Base-by-base conservation (phyloP, 2,888 invertebrate species). In the Pyrochroa serraticornis region DNA sequence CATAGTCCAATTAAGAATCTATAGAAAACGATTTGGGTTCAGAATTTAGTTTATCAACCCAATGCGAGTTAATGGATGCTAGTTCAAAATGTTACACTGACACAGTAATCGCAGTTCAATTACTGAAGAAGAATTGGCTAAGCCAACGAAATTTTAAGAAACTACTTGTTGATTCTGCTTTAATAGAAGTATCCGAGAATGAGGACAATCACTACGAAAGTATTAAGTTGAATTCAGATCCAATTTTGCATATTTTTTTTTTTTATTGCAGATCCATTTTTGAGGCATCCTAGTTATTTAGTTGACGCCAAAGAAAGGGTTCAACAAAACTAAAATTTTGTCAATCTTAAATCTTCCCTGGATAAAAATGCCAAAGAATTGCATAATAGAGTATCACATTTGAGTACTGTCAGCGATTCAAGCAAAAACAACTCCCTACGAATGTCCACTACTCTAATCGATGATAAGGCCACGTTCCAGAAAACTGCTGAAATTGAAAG, bases 261-360 rank as follows among this genome's bases (percentile, higher is more conserved):
- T 38, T 47, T 45, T 0, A 30, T 47, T 48, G 1, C 55, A 79
- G 79, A 64, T 89, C 89, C 43, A 89, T 89, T 73, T 90, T 92
- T 80, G 87, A 90, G 80, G 88, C 72, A 92, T 95, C 70, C 82
- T 95, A 93, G 91, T 58, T 95, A 94, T 74, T 82, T 95, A 63
- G 93, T 94, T 59, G 93, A 93, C 76, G 91, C 93, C 58, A 91
- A 91, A 80, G 90, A 90, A 77, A 82, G 89, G 62, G 85, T 86
- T 67, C 83, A 86, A 53, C 89, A 89, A 79, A 89, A 89, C 22
- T 88, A 84, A 66, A 85, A 80, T 67, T 85, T 86, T 65, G 82
- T 79, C 39, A 82, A 81, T 70, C 82, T 84, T 39, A 79, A 78
- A 49, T 81, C 78, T 62, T 82, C 69, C 2, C 69, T 69, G 2